phyloP scores from a whole-genome alignment of 2,888 invertebrate genomes.

The Andrena marginata region DNA sequence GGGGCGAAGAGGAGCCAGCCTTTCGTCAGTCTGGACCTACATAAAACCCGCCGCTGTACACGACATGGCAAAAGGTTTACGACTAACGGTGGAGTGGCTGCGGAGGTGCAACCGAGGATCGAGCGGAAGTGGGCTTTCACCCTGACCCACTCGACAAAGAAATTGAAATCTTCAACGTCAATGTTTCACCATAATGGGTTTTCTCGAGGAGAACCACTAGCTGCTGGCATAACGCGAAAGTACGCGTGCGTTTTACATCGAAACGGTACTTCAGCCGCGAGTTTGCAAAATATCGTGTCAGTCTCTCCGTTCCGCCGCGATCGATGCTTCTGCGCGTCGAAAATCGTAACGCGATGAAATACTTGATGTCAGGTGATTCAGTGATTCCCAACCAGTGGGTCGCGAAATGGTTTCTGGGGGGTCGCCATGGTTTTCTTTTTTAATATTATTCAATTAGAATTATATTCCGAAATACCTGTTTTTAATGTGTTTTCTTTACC shows the following conservation, averaged over 20 bases:
- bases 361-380: too few relatives aligned
- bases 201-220: constrained; percentile 29
- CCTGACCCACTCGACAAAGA: constrained; percentile 52
- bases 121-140: constrained; percentile 58
- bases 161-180: constrained; percentile 64
- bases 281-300: constrained; percentile 13
- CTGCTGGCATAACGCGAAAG: constrained; percentile 8
- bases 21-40: constrained; percentile 47
- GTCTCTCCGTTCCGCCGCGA: not conserved
- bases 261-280: constrained; percentile 14
- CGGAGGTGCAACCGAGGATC: constrained; percentile 31
- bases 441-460: too few relatives aligned
- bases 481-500: too few relatives aligned
- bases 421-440: too few relatives aligned
- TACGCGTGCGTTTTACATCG: constrained; percentile 22
- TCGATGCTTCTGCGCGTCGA: not conserved
- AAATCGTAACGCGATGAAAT: too few relatives aligned
- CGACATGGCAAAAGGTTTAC: constrained; percentile 59
- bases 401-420: too few relatives aligned
- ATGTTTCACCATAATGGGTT: constrained; percentile 63
- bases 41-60: constrained; percentile 53
- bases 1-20: constrained; percentile 49
- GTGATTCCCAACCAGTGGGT: too few relatives aligned
- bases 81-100: constrained; percentile 34
- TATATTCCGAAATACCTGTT: too few relatives aligned